These are phyloP conservation scores for Anthopleura xanthogrammica DNA, from an alignment of 92 coral and sea anemone species.

Conservation along the genomic window DNA sequence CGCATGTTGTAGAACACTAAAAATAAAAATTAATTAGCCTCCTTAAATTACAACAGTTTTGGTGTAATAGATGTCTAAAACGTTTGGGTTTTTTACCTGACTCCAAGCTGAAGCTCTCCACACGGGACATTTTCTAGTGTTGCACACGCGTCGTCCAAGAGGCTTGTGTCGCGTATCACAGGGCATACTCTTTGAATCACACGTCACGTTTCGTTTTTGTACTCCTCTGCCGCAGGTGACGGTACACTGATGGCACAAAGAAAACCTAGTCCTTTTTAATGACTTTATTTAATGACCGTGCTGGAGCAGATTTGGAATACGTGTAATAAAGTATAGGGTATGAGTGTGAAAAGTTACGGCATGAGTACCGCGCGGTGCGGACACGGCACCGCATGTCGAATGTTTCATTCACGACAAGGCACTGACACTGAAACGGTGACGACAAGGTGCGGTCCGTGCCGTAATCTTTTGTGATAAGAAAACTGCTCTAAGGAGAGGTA, in stretches of 20 bases:
- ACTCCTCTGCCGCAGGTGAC: constrained; percentile 66
- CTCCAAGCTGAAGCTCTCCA: constrained; percentile 64
- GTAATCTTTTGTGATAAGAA: no score
- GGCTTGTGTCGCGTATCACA: constrained; percentile 58
- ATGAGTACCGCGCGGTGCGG: no score
- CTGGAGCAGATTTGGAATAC: neutral
- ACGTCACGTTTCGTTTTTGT: constrained; percentile 49
- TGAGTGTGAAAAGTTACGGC: no score
- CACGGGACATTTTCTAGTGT: constrained; percentile 32
- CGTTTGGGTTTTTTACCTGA: constrained; percentile 27
- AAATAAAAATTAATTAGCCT: neutral
- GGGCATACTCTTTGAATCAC: constrained; percentile 27
- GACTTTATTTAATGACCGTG: neutral
- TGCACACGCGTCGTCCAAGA: constrained; percentile 30
- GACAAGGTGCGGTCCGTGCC: no score
- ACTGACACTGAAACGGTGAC: no score
- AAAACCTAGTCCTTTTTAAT: neutral
- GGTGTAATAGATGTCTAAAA: neutral
- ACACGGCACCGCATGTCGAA: no score
- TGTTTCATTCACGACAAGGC: no score
- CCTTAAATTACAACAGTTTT: neutral
- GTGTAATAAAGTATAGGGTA: neutral
- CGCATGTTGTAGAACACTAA: neutral
- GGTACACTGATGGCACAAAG: constrained; percentile 55
- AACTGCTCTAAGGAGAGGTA: neutral